Base-by-base conservation (phyloP, 2,888 invertebrate species). In the Rhagophthalmus giganteus region DNA sequence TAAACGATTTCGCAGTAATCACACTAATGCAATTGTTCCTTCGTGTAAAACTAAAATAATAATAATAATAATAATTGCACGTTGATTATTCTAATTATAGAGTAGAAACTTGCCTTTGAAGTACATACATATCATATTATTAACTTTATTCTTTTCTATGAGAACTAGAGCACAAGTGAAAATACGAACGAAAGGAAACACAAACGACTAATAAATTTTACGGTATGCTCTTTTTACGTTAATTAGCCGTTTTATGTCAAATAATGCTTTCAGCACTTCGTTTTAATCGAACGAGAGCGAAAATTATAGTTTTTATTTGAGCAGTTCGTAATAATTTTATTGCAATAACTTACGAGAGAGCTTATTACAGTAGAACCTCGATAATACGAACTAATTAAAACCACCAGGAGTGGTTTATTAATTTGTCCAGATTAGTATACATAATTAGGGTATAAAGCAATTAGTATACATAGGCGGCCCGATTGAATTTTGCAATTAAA, bases 141-240 rank as follows among this genome's bases (percentile, higher is more conserved):
- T 7, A 20, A 20, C 20, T 20, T 20, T 3, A 7, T 27, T 11
- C 16, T 1, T 28, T 32, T 38, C 10, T 15, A 11, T 39, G 41
- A 14, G 41, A 41, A 41, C 24, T 25, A 32, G 41, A 32, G 41
- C 41, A 24, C 25, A 31, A 41, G 32, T 41, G 41, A 41, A 41
- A 41, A 20, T 32, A 32, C 30, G 31, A 41, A 28, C 8, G 28
- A 28, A 39, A 39, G 39, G 30, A 30, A 38, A 38, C n/a, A 25
- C 14, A 15, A 13, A 28, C 30, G 30, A 30, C 11, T 30, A 12
- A 9, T 15, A 26, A n/a, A 20, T 8, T 39, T 16, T 30, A 28
- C 9, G 38, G 14, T 28, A 27, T 37, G 26, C 1, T 9, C 39
- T 30, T 39, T 38, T 30, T 39, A 26, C 27, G 28, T 38, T 28